phyloP scores from a whole-genome alignment of 2,888 invertebrate species.

The Alsophila aescularia region DNA sequence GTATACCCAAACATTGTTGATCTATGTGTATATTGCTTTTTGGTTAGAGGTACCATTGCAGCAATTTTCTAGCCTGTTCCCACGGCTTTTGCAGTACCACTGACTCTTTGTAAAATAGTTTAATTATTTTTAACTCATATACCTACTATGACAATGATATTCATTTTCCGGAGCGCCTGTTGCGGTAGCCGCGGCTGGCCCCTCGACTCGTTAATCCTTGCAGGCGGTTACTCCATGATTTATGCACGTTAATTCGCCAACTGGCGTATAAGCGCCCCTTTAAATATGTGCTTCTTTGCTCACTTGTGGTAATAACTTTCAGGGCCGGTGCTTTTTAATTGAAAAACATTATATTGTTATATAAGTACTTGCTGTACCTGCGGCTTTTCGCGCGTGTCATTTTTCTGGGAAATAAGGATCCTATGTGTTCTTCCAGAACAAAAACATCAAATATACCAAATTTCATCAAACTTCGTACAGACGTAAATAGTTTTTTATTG shows the following conservation, averaged over 20 bases:
- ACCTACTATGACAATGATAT: slow-evolving; percentile 28
- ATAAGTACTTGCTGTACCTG: no score
- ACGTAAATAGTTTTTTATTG: no score
- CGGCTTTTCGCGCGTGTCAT: no score
- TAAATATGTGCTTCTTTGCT: slow-evolving; percentile 55
- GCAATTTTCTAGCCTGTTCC: no score
- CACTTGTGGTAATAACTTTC: slow-evolving; percentile 6
- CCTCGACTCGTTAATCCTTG: slow-evolving; percentile 68
- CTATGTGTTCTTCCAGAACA: no score
- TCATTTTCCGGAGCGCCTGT: slow-evolving; percentile 43
- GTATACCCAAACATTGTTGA: no score
- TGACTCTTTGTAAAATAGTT: neutral
- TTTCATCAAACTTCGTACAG: no score
- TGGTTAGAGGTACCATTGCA: no score
- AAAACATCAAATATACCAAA: no score
- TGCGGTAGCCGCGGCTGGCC: slow-evolving; percentile 52
- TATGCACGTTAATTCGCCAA: slow-evolving; percentile 72
- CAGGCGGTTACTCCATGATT: slow-evolving; percentile 70
- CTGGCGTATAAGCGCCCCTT: slow-evolving; percentile 60
- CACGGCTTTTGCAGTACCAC: neutral
- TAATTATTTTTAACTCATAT: slow-evolving; percentile 6
- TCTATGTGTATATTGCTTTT: no score
- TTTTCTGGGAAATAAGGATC: no score
- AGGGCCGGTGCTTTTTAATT: neutral
- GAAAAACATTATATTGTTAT: no score